phyloP scores from a whole-genome alignment of 2,797 vertebrate genomes.

The Chrysocyon brachyurus region DNA sequence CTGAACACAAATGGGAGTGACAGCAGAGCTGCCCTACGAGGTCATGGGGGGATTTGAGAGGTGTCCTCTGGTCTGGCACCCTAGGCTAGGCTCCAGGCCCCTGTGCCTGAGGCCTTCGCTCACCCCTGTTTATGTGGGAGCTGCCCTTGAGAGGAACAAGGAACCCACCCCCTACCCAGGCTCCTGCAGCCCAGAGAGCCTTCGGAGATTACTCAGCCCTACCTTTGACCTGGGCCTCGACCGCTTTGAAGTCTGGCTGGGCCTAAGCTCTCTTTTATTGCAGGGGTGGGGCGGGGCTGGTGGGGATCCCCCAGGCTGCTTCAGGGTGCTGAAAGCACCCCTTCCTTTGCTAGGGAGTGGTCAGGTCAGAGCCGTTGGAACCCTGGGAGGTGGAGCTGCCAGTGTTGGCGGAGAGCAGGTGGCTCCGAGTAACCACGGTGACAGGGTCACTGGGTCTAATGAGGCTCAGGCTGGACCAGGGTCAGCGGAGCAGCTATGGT shows the following conservation, averaged over 20 bases:
- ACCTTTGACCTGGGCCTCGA: slow-evolving; percentile 65
- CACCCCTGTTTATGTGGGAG: background rate
- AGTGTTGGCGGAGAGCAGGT: background rate
- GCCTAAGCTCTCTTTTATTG: slow-evolving; percentile 60
- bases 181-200: background rate
- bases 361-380: background rate
- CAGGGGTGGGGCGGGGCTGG: background rate
- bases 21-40: background rate
- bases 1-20: background rate
- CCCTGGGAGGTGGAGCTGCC: background rate
- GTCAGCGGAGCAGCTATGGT: background rate
- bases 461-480: background rate
- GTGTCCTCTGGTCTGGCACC: no score
- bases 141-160: background rate
- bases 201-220: background rate
- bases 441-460: background rate
- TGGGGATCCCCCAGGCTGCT: slow-evolving; percentile 33
- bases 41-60: background rate
- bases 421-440: background rate
- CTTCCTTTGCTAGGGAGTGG: slow-evolving; percentile 39
- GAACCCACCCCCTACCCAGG: background rate
- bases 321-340: background rate
- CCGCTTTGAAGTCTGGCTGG: slow-evolving; percentile 68
- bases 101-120: background rate
- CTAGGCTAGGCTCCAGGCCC: accelerated